Conservation (phyloP, 2,797 vertebrate species). For the Acanthurus tractus region DNA sequence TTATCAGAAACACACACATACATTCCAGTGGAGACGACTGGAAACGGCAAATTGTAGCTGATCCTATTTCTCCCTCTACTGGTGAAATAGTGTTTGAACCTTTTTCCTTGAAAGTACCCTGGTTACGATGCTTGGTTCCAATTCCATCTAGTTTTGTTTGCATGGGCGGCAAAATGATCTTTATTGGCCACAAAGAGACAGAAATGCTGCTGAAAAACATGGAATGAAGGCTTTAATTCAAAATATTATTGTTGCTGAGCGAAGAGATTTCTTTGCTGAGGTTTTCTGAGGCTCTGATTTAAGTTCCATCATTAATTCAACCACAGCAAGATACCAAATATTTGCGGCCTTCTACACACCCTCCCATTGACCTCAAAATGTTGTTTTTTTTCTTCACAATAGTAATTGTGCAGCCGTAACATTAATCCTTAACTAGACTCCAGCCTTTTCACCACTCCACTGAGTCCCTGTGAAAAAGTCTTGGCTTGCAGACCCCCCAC, state of each 20-base stretch:
- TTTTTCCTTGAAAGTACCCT: neutral
- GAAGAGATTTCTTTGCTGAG: neutral
- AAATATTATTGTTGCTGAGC: neutral
- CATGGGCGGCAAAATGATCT: neutral
- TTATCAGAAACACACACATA: neutral
- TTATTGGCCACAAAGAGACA: neutral
- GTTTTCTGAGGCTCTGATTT: neutral
- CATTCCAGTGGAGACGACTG: neutral
- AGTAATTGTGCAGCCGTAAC: slow-evolving; percentile 59
- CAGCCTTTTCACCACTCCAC: slow-evolving; percentile 26
- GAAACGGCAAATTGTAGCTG: neutral
- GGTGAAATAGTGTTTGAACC: slow-evolving; percentile 40
- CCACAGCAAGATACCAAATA: slow-evolving; percentile 4
- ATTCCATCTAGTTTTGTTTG: neutral
- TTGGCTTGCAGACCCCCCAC: slow-evolving; percentile 26
- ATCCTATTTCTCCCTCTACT: slow-evolving; percentile 70
- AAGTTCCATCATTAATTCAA: neutral
- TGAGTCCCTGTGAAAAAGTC: slow-evolving; percentile 54
- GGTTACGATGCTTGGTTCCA: neutral
- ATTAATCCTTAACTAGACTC: slow-evolving; percentile 41
- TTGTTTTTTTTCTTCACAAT: slow-evolving; percentile 19
- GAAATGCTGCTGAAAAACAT: neutral
- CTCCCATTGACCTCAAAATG: slow-evolving; percentile 29
- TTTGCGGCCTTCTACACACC: slow-evolving; percentile 8
- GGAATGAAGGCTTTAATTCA: neutral